Evolutionary conservation across 2,113 vertebrate genomes (phyloP).

Genomic region (Plotosus lineatus): DNA sequence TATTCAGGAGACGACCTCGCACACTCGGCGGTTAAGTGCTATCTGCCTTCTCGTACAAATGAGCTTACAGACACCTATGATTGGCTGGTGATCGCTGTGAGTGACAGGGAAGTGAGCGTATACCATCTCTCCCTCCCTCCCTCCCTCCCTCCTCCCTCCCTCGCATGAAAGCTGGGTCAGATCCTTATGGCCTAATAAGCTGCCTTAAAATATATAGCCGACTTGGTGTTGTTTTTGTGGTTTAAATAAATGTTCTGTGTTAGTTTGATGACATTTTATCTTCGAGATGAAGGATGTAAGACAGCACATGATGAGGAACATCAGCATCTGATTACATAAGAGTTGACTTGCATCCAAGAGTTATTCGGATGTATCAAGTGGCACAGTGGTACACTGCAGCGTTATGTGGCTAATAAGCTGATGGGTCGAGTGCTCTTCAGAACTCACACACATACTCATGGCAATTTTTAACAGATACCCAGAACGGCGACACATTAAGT

Average conservation of each 20-base stretch:
- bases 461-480: constrained; percentile 51
- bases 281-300: background rate
- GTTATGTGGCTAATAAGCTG: constrained; percentile 17
- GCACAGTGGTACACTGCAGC: background rate
- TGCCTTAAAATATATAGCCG: background rate
- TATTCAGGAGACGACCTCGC: no score
- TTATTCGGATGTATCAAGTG: background rate
- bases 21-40: no score
- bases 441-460: constrained; percentile 31
- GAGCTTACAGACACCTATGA: no score
- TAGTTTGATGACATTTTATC: background rate
- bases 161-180: no score
- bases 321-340: background rate
- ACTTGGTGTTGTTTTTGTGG: background rate
- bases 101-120: no score
- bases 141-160: no score
- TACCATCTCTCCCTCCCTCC: no score
- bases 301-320: background rate
- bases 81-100: no score
- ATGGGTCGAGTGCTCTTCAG: constrained; percentile 30
- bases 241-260: background rate
- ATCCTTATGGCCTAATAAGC: background rate
- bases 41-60: no score
- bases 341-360: background rate
- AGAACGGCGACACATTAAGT: constrained; percentile 54